Evolutionary conservation across 2,888 invertebrate species (phyloP), one percentile per base, ranked within the genome.

Genomic region (Liopterus haemorrhoidalis): DNA sequence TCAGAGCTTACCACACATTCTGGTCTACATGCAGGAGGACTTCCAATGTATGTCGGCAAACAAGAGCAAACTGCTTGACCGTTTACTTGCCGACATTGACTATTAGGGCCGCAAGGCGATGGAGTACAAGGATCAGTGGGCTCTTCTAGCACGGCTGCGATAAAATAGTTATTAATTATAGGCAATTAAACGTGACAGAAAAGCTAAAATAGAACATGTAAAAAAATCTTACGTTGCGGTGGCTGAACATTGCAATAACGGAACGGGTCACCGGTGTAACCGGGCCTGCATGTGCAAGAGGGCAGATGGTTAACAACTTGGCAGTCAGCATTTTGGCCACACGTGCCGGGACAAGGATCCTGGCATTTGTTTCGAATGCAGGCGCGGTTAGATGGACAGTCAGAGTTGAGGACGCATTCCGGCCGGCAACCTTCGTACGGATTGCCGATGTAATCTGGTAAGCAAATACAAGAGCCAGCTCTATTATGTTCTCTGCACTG

Each of bases 261-360:
- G 67, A 86, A 87, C 19, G 90, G 86, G 70, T 87, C 81, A 19
- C 87, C 87, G 6, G 78, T 72, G 62, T 78, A 81, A 52, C 78
- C 78, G 24, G 67, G 53, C 14, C 71, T 66, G 57, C 88, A 88
- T 31, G 73, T 74, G 62, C 91, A 91, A 53, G 79, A 78, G 5
- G 89, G 85, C 52, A 81, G 70, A 59, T 88, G 88, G 54, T 82
- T 80, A 12, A 85, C 74, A 21, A 83, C 82, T 67, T 81, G 76
- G 59, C 89, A 90, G 56, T 76, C 69, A 11, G 86, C 80, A 62
- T 82, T 82, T 38, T 73, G 71, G 38, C 88, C 90, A 60, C 90
- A 90, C 39, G 81, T 76, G 38, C 85, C 88, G 46, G 79, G 76
- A 57, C 88, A 85, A 32, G 84, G 83, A 59, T 84, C 77, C 59